Base-by-base conservation (phyloP, 2,797 vertebrate genomes). In the Hypotaenidia philippensis region DNA sequence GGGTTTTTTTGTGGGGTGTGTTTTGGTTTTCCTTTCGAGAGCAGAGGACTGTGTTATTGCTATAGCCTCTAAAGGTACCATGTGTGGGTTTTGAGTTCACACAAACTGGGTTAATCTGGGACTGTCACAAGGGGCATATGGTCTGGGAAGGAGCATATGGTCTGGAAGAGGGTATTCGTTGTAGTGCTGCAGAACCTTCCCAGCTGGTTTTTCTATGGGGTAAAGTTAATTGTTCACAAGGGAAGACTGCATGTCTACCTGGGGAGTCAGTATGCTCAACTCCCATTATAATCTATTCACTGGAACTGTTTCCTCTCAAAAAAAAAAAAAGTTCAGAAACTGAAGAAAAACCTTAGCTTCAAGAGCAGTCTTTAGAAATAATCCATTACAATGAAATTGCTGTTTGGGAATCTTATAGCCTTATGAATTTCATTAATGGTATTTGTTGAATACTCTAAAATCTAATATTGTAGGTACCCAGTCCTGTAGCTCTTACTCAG, bases 51-150 rank as follows among this genome's bases (percentile, higher is more conserved):
- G 16, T 22, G 45, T 83, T 87, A 57, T 41, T 92, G 11, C 29
- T 38, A 4, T 21, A 50, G 60, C 27, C 50, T 90, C 27, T 40
- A 64, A 56, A 93, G 59, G n/a, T 92, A 40, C 40, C 21, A 16
- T 23, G 44, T 84, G 85, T 59, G 60, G 47, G 47, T 25, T 82
- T 76, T 44, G 68, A 90, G 64, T 83, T 87, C 71, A 80, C 56
- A 29, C 49, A 87, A 93, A 96, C 49, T 96, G 89, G 90, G 81
- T 95, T 96, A 96, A 96, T 97, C 92, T 94, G 71, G 45, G 78
- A 66, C 92, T 93, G 70, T 32, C 86, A 83, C 27, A 77, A 63
- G 50, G 74, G 90, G 68, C 78, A 84, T 95, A 92, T 93, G 92
- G 77, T 64, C 74, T 69, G 55, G 16, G 23, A 75, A 68, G 34